Evolutionary conservation across 2,888 invertebrate species (phyloP).

Genomic region (Synergus laeviventris): DNA sequence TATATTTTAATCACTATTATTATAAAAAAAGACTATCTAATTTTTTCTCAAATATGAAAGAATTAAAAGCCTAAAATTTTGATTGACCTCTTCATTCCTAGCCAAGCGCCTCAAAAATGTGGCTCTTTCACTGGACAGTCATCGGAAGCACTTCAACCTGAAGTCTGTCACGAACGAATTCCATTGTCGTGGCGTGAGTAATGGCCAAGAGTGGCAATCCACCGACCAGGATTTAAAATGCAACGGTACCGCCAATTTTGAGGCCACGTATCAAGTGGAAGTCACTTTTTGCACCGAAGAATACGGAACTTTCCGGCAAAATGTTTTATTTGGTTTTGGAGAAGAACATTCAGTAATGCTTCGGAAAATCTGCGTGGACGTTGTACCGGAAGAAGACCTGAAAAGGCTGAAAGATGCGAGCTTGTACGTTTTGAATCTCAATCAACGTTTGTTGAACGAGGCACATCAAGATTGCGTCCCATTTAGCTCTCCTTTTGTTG

Average conservation of each 20-base stretch:
- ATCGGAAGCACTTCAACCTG: conserved; percentile 63
- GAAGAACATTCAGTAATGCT: conserved; percentile 80
- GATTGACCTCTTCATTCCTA: conserved; percentile 40
- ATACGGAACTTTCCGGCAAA: conserved; percentile 88
- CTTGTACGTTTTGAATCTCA: conserved; percentile 80
- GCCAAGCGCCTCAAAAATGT: conserved; percentile 62
- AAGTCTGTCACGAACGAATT: conserved; percentile 54
- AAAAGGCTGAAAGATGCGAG: conserved; percentile 82
- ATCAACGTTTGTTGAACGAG: conserved; percentile 79
- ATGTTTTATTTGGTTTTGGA: conserved; percentile 86
- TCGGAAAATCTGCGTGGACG: conserved; percentile 85
- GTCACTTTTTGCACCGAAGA: conserved; percentile 50
- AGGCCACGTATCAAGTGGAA: conserved; percentile 46
- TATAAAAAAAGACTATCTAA: neutral
- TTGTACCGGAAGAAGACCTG: conserved; percentile 83
- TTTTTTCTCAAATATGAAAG: neutral
- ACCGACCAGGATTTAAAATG: conserved; percentile 33
- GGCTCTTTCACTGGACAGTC: conserved; percentile 60
- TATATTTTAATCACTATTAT: too few relatives aligned
- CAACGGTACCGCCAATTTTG: conserved; percentile 46
- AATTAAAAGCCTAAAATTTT: neutral
- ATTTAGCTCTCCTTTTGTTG: conserved; percentile 79
- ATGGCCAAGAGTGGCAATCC: conserved; percentile 61
- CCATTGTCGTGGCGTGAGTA: conserved; percentile 52
- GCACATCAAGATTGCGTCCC: conserved; percentile 77